phyloP scores from a whole-genome alignment of 2,888 invertebrate genomes.

The Kuschelorhynchus macadamiae region DNA sequence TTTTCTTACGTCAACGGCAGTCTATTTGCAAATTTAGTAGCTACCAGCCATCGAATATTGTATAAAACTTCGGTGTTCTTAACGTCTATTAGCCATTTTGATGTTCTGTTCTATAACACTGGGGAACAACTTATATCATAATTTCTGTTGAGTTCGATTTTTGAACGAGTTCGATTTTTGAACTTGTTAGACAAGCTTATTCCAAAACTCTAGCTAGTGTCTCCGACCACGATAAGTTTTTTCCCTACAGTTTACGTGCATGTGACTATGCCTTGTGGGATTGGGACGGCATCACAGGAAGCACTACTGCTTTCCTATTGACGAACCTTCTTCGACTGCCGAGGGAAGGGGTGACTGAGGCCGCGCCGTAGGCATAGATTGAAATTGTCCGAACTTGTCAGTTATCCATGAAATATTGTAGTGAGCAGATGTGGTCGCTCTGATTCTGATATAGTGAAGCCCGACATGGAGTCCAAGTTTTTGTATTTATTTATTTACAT shows the following conservation, averaged over 20 bases:
- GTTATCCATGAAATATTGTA: too few species aligned
- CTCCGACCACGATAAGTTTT: not conserved
- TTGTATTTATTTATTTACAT: too few species aligned
- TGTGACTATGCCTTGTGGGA: not conserved
- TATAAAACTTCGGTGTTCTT: too few species aligned
- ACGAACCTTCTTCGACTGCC: slow-evolving; percentile 2
- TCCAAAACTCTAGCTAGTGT: not conserved
- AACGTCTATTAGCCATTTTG: too few species aligned
- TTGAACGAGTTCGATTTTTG: not conserved
- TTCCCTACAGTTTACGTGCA: not conserved
- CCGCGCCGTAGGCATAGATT: not conserved
- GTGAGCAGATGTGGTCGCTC: too few species aligned
- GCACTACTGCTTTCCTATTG: slow-evolving; percentile 1
- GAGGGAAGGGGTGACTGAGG: not conserved
- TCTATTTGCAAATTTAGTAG: too few species aligned
- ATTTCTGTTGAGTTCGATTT: slow-evolving; percentile 5
- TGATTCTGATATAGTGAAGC: too few species aligned
- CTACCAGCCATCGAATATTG: too few species aligned
- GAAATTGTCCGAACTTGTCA: too few species aligned
- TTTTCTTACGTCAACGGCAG: too few species aligned
- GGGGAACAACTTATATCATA: not conserved
- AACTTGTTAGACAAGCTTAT: not conserved
- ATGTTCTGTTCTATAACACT: too few species aligned
- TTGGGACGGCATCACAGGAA: not conserved
- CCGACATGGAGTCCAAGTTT: too few species aligned